Base-by-base conservation (phyloP, 1,140 invertebrate species). In the Cyphomyrmex costatus region DNA sequence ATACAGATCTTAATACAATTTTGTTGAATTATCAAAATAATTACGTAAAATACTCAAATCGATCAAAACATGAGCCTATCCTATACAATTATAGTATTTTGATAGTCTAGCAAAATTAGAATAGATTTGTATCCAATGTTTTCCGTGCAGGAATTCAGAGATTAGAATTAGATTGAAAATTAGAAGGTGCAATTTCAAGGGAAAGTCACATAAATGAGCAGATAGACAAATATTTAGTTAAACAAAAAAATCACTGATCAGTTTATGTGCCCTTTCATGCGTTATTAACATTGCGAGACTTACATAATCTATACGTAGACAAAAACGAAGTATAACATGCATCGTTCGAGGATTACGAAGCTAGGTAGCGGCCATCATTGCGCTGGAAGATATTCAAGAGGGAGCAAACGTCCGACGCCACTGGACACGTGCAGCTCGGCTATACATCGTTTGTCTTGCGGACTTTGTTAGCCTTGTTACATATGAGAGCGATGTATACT, bases 401-500 rank as follows among this genome's bases (percentile, higher is more conserved):
- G 19, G 42, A 21, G 21, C 21, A 16, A 63, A 68, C n/a, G 46
- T 36, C n/a, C 46, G 61, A 68, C 77, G 77, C 77, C 30, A 68
- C 51, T 68, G 77, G 16, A 51, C 46, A 30, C 46, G 63, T 51
- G 58, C 33, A 78, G 42, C 19, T 12, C 21, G 36, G 24, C 36
- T 78, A n/a, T n/a, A 63, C 36, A 65, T 68, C 77, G 46, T 79
- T 79, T 79, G 63, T 79, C 46, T 68, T 24, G 16, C 24, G 58
- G 56, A 49, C 46, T 80, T 80, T 80, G 63, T 80, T 70, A 70
- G 63, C 63, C 61, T 79, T 79, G 76, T 66, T 78, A 63, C 36
- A 78, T 78, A 63, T 63, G 74, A 78, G 58, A 78, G 24, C 56
- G 30, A 80, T 42, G 36, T 76, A 14, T 77, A 79, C 46, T 79